phyloP scores from a whole-genome alignment of 2,113 vertebrate genomes.

The Neopipo cinnamomea region DNA sequence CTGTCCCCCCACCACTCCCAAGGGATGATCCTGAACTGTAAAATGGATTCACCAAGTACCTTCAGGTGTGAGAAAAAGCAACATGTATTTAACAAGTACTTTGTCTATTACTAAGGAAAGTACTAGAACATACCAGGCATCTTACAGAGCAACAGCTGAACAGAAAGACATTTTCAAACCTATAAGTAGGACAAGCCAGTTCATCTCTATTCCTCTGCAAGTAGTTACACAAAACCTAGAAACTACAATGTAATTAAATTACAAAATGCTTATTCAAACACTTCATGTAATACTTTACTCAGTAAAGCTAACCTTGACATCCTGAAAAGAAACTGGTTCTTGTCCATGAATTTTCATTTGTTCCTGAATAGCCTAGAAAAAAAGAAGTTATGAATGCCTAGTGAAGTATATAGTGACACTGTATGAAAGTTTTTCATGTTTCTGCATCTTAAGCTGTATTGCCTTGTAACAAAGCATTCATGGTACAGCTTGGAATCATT shows the following conservation, averaged over 20 bases:
- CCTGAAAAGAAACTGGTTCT: conserved; percentile 95
- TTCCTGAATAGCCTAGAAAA: conserved; percentile 91
- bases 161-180: neutral
- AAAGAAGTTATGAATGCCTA: neutral
- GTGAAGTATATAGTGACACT: neutral
- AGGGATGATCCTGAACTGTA: neutral
- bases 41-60: neutral
- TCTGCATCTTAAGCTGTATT: neutral
- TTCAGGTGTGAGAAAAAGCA: neutral
- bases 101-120: neutral
- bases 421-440: neutral
- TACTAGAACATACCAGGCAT: neutral
- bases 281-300: neutral
- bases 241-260: neutral
- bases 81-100: neutral
- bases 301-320: conserved; percentile 86
- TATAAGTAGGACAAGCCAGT: neutral
- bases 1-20: fast-evolving
- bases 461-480: neutral
- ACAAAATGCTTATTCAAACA: neutral
- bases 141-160: neutral
- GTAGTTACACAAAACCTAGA: neutral
- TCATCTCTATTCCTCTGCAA: neutral
- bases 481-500: neutral
- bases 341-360: conserved; percentile 97